Evolutionary conservation across 1,140 invertebrate species (phyloP).

Genomic region (Monomorium pharaonis): DNA sequence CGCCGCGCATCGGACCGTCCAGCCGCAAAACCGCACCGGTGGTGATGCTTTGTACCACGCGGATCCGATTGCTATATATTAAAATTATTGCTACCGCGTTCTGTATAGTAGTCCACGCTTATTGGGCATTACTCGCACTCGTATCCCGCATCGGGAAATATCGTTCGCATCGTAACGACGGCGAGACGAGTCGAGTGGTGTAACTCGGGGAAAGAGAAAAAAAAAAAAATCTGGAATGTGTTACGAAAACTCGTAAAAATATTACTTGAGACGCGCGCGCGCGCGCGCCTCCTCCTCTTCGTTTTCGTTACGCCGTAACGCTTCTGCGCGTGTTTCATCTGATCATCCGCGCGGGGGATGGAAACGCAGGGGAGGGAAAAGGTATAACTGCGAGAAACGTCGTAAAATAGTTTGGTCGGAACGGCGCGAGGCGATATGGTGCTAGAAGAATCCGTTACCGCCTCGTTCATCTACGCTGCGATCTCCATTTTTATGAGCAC

Average conservation of each 20-base stretch:
- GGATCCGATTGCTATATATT: constrained; percentile 68
- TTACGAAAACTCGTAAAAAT: constrained; percentile 1
- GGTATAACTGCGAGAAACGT: constrained; percentile 2
- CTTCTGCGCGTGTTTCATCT: not conserved
- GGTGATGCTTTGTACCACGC: constrained; percentile 57
- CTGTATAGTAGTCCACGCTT: not conserved
- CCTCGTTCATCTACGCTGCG: constrained; percentile 41
- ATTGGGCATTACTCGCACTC: not conserved
- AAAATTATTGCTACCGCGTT: constrained; percentile 65
- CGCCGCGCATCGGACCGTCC: constrained; percentile 74
- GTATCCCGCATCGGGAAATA: constrained; percentile 4
- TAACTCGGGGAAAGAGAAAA: no score
- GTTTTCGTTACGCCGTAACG: not conserved
- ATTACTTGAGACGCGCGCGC: not conserved
- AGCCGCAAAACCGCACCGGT: constrained; percentile 79
- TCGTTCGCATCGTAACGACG: no score
- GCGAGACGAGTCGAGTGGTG: not conserved
- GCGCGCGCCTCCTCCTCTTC: no score
- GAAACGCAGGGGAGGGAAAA: not conserved
- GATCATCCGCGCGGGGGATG: not conserved
- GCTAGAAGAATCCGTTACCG: constrained; percentile 31
- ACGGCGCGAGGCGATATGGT: not conserved
- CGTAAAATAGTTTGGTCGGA: constrained; percentile 43
- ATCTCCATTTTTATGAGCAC: constrained; percentile 54
- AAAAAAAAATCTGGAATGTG: not conserved